These are phyloP conservation scores for Donacobius atricapilla DNA, from an alignment of 2,113 vertebrate species.

Conservation along the genomic window DNA sequence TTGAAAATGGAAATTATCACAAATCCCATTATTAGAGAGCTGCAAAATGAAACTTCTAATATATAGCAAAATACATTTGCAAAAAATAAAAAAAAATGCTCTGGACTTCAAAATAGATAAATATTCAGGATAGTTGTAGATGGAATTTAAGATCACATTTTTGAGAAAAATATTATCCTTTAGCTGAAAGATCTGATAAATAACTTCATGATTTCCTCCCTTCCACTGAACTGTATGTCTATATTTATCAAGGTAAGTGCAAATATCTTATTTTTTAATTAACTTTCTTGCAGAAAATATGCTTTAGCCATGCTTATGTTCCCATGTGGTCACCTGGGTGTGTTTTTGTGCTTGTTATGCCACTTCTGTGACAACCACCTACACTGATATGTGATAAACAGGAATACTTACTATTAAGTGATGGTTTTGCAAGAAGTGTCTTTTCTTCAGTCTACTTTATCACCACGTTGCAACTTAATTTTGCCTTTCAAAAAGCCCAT, in stretches of 20 bases:
- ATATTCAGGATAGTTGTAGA: not conserved
- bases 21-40: not conserved
- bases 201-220: not conserved
- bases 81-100: constrained; percentile 22
- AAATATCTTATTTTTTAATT: not conserved
- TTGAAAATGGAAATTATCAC: constrained; percentile 6
- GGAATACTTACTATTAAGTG: not conserved
- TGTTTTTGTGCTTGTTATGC: not conserved
- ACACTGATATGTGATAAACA: not conserved
- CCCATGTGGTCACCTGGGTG: not conserved
- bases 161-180: not conserved
- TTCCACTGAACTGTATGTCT: not conserved
- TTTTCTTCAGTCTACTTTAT: not conserved
- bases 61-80: not conserved
- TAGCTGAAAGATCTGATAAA: not conserved
- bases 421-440: not conserved
- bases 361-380: not conserved
- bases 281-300: not conserved
- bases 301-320: not conserved
- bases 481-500: not conserved
- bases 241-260: not conserved
- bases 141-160: not conserved
- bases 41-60: constrained; percentile 12
- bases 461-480: not conserved
- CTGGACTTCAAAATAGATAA: constrained; percentile 21